These are phyloP conservation scores for Oreohelix idahoensis DNA, from an alignment of 1,140 invertebrate species.

Conservation along the genomic window DNA sequence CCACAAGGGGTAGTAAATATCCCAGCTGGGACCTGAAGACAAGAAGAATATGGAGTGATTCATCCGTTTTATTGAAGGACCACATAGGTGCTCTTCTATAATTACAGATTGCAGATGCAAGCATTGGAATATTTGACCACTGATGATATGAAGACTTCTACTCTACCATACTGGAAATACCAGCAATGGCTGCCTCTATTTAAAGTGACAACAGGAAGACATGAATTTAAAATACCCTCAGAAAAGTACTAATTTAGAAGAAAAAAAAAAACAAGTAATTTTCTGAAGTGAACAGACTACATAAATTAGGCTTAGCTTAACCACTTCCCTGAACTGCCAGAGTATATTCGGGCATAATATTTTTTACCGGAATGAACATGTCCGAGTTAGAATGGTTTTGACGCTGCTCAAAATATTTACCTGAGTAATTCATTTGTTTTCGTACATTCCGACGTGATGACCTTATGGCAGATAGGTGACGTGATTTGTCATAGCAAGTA, in stretches of 20 bases:
- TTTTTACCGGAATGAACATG: too few species aligned
- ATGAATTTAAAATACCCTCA: not conserved
- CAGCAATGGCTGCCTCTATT: not conserved
- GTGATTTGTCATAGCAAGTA: too few species aligned
- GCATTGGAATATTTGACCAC: not conserved
- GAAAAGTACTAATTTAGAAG: not conserved
- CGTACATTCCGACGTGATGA: too few species aligned
- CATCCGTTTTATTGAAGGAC: not conserved
- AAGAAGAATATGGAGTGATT: conserved; percentile 27
- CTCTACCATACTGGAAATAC: not conserved
- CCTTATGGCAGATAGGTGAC: too few species aligned
- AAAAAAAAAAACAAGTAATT: not conserved
- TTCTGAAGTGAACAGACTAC: too few species aligned
- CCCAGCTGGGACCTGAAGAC: conserved; percentile 23
- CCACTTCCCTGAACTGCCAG: too few species aligned
- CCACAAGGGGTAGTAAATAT: not conserved
- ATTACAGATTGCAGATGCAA: not conserved
- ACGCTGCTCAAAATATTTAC: too few species aligned
- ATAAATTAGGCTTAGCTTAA: too few species aligned
- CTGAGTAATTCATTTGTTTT: too few species aligned
- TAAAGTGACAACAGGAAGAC: not conserved
- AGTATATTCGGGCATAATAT: too few species aligned
- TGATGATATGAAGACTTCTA: not conserved
- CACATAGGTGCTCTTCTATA: not conserved
- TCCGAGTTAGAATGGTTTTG: too few species aligned